A percentile compares a stretch with the other conserved stretches of the same genome.
phyloP scores from a whole-genome alignment of 2,888 invertebrate genomes.

The Trichopria drosophilae region DNA sequence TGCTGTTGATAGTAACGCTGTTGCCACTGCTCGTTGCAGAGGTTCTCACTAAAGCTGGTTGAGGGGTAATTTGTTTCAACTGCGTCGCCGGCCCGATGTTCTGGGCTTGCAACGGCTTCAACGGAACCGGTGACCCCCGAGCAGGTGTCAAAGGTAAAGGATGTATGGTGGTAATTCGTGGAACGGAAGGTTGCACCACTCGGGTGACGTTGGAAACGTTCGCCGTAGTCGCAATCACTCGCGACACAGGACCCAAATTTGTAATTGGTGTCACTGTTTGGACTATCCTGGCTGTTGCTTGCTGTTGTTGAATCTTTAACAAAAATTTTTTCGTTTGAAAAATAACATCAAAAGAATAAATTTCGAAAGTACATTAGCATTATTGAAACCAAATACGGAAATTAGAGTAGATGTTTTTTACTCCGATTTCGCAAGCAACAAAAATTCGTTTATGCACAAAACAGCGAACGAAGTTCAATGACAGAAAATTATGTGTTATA shows the following conservation, averaged over 20 bases:
- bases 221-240: slow-evolving; percentile 53
- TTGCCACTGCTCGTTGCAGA: slow-evolving; percentile 5
- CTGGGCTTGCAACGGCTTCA: slow-evolving; percentile 45
- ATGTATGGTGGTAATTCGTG: slow-evolving; percentile 54
- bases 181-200: slow-evolving; percentile 49
- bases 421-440: too few species aligned
- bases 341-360: not conserved
- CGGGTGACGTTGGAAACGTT: slow-evolving; percentile 41
- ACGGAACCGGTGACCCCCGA: slow-evolving; percentile 44
- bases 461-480: too few species aligned
- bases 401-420: too few species aligned
- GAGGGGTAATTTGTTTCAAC: slow-evolving; percentile 42
- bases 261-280: slow-evolving; percentile 53
- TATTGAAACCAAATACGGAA: too few species aligned
- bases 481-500: too few species aligned
- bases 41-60: slow-evolving; percentile 13
- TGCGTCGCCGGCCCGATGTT: slow-evolving; percentile 50
- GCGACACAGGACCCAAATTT: slow-evolving; percentile 48
- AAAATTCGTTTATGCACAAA: too few species aligned
- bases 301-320: slow-evolving; percentile 38
- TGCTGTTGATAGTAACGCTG: not conserved
- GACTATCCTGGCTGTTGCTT: slow-evolving; percentile 48
- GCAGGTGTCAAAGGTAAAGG: slow-evolving; percentile 50
- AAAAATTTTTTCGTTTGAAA: not conserved
- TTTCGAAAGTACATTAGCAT: not conserved